Evolutionary conservation across 2,797 vertebrate genomes (phyloP), one percentile per base, ranked within the genome.

Genomic region (Tinamus major): DNA sequence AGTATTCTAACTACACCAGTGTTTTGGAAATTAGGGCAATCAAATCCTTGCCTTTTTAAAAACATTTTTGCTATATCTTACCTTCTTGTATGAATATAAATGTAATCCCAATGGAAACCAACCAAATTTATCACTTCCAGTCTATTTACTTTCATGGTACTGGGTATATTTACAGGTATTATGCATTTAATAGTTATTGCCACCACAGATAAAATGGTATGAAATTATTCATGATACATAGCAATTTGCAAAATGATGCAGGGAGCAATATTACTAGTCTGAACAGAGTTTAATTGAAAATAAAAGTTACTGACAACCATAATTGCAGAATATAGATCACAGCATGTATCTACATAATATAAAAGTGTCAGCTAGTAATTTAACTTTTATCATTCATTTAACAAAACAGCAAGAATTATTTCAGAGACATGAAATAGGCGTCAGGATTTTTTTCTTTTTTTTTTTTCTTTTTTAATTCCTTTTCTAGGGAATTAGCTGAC

Each of bases 221-320:
- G 37, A 80, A 94, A 93, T 96, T 92, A 93, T 93, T 92, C 88
- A 59, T 89, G 92, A 95, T 95, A 95, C 23, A 8, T 75, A 90
- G 87, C 84, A 97, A 96, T 96, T 96, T 96, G 90, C 91, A 95
- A 94, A 92, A 94, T 67, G 86, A 94, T 91, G 69, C 69, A 69
- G 83, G 72, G 88, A 87, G 35, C 61, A 71, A 64, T 89, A 94
- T 95, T 94, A 74, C 55, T 71, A 87, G 61, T 87, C 70, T 94
- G 85, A 95, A 72, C 51, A 51, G 31, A 55, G 41, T 89, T 89
- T 95, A 96, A 94, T 95, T 93, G 92, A 94, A 95, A 96, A 89
- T 83, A 94, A 91, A 92, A 96, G 92, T 92, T 87, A 94, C 84
- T 96, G 89, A 94, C 92, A 95, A 85, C 51, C 56, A 39, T 96